Base-by-base conservation (phyloP, 2,888 invertebrate genomes). In the Polietes domitor region DNA sequence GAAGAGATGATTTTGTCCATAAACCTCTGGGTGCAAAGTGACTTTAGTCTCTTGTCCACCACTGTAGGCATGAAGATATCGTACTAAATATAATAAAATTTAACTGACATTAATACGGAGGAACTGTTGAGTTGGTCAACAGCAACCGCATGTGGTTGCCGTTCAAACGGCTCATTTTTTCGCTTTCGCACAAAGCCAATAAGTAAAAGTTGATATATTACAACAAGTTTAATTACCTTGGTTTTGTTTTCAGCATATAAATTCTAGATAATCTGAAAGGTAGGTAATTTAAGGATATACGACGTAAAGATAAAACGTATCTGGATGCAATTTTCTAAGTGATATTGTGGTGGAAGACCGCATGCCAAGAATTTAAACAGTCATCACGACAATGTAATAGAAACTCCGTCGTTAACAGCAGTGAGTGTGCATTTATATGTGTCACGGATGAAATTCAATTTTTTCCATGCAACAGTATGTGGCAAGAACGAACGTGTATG, bases 31-130 rank as follows among this genome's bases (percentile, higher is more conserved):
- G 9, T 32, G 32, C 32, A 32, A 32, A 32, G 9, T 32, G 9
- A 32, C 9, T 32, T 4, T 9, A 32, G 9, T 32, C 4, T n/a
- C 4, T 53, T 17, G 50, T 17, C 50, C n/a, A n/a, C 17, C 47
- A 55, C 26, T 61, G 28, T 61, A n/a, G 5, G 7, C 9, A 12
- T 32, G 28, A 15, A 28, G 5, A 55, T 21, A 26, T 26, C 9
- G 21, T 65, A 19, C 19, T 19, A 77, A 74, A 43, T 17, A 73
- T 76, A 78, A 81, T 72, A 76, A 81, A 81, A 76, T 41, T 72
- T 65, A 73, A 84, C 81, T 83, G 78, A 76, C 80, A 72, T 63
- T 75, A 77, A 77, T 65, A 58, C 28, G 65, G 10, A 68, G 68
- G 68, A 68, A 43, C 12, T 32, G 37, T 7, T 3, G 2, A 58